These are phyloP conservation scores for Oxyura jamaicensis DNA, from an alignment of 2,113 vertebrate species.

Conservation along the genomic window DNA sequence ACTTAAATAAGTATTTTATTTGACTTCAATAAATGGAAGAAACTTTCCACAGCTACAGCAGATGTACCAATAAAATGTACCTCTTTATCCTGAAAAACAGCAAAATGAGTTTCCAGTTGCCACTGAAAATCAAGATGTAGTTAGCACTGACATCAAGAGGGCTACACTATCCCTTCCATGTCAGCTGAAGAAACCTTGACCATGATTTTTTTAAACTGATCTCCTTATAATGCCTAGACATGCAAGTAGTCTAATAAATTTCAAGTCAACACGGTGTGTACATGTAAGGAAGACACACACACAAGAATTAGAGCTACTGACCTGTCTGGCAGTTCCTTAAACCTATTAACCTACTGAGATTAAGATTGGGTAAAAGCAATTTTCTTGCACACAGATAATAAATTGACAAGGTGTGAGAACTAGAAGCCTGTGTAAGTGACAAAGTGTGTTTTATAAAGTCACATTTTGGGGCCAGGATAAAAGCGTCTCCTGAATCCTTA, in stretches of 20 bases:
- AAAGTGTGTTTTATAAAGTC: not conserved
- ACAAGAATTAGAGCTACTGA: constrained; percentile 42
- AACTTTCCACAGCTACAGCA: constrained; percentile 1
- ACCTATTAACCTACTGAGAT: constrained; percentile 17
- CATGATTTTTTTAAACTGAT: not conserved
- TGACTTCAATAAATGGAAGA: not conserved
- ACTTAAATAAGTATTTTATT: constrained; percentile 22
- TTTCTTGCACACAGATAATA: not conserved
- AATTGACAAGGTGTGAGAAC: not conserved
- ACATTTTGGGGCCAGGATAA: not conserved
- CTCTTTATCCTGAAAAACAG: not conserved
- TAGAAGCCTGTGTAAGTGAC: not conserved
- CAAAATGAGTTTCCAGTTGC: constrained; percentile 39
- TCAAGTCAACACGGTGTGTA: not conserved
- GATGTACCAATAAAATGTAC: constrained; percentile 31
- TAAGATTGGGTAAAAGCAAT: not conserved
- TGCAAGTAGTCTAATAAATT: constrained; percentile 20
- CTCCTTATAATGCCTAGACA: not conserved
- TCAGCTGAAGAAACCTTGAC: not conserved
- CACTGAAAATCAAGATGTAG: not conserved
- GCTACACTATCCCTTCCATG: not conserved
- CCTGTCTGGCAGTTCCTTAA: constrained; percentile 25
- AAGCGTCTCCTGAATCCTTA: not conserved
- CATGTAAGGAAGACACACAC: constrained; percentile 12
- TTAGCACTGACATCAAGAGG: not conserved